Evolutionary conservation across 1,140 invertebrate species (phyloP).

Genomic region (Agrypnia vestita): DNA sequence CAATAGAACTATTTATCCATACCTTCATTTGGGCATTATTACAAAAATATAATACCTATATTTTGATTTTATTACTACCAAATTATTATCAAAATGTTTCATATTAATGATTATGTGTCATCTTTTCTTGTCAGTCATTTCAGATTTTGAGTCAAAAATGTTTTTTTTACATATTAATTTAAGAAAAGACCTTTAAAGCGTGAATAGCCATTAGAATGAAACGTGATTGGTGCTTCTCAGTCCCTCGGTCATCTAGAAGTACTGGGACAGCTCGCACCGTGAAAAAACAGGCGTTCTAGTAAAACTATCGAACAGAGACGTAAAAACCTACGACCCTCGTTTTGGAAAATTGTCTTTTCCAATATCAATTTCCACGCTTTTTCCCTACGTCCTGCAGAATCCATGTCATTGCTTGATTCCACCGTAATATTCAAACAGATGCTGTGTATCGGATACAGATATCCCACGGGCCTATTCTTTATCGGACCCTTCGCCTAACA

Average conservation of each 20-base stretch:
- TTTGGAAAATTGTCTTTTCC: conserved; percentile 33
- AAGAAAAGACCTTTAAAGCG: neutral
- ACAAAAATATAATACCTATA: too few relatives aligned
- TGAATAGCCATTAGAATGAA: conserved; percentile 4
- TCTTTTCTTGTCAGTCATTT: too few relatives aligned
- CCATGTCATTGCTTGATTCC: conserved; percentile 13
- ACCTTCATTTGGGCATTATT: too few relatives aligned
- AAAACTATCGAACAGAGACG: conserved; percentile 34
- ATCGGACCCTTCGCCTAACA: neutral
- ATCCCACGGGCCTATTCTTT: conserved; percentile 16
- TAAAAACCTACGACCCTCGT: conserved; percentile 50
- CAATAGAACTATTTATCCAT: too few relatives aligned
- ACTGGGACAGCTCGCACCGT: neutral
- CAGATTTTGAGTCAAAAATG: too few relatives aligned
- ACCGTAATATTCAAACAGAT: conserved; percentile 8
- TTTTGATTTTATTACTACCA: too few relatives aligned
- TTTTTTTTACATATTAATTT: too few relatives aligned
- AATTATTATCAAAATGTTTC: too few relatives aligned
- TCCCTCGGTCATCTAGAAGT: conserved; percentile 18
- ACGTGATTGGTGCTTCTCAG: conserved; percentile 24
- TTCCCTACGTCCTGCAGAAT: conserved; percentile 39
- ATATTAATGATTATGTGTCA: too few relatives aligned
- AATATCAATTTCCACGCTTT: conserved; percentile 46
- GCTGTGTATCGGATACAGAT: neutral
- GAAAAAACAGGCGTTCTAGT: conserved; percentile 7